These are phyloP conservation scores for Acanthisitta chloris DNA, from an alignment of 2,113 vertebrate species.

Conservation along the genomic window DNA sequence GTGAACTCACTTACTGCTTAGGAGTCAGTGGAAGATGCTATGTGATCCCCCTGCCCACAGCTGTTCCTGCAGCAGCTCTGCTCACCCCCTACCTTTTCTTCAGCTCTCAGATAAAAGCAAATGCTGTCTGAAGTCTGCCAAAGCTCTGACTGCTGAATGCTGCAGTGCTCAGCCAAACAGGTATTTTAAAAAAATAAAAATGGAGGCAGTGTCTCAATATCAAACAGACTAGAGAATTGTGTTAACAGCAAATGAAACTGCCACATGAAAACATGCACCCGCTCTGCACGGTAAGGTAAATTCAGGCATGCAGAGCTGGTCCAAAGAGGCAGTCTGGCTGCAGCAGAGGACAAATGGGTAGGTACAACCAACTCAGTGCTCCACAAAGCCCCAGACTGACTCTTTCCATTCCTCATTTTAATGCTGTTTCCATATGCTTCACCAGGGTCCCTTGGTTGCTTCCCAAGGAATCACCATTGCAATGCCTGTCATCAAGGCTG, in stretches of 20 bases:
- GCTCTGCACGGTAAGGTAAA: not conserved
- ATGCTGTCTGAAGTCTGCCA: not conserved
- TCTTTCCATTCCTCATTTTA: not conserved
- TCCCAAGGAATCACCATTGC: rapidly evolving
- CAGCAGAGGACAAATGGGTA: not conserved
- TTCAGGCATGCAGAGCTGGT: not conserved
- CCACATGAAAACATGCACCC: not conserved
- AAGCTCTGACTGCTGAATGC: not conserved
- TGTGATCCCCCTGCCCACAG: not conserved
- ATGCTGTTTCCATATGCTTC: not conserved
- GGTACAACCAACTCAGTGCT: not conserved
- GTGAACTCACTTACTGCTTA: not conserved
- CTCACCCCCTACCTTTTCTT: not conserved
- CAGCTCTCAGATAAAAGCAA: not conserved
- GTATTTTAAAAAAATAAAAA: not conserved
- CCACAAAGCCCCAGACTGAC: rapidly evolving
- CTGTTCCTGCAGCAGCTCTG: not conserved
- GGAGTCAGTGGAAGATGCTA: not conserved
- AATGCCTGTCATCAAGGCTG: rapidly evolving
- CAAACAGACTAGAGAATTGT: not conserved
- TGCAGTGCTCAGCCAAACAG: not conserved
- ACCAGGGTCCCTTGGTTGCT: not conserved
- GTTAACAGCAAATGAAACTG: not conserved
- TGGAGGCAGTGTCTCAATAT: not conserved
- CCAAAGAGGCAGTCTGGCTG: too few species aligned